Conservation (phyloP, 2,113 vertebrate species). For the Sander lucioperca region DNA sequence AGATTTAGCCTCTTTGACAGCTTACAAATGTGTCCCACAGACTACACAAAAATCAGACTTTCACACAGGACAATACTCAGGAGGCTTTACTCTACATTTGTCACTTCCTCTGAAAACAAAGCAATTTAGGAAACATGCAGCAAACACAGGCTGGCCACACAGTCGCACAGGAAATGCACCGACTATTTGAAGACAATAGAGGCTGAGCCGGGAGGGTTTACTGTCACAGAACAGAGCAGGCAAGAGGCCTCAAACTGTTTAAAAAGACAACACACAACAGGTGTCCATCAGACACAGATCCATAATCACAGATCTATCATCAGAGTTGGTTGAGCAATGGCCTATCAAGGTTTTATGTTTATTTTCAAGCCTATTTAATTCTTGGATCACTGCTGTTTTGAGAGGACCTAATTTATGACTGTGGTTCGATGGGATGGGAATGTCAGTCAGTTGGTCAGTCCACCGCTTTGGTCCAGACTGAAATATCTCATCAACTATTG, state of each 20-base stretch:
- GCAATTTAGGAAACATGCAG: conserved; percentile 77
- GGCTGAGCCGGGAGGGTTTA: conserved; percentile 71
- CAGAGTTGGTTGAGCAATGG: neutral
- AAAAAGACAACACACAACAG: conserved; percentile 54
- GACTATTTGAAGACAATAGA: conserved; percentile 76
- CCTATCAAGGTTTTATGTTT: neutral
- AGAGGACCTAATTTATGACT: neutral
- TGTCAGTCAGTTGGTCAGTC: neutral
- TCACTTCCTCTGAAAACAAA: conserved; percentile 81
- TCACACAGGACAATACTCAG: conserved; percentile 55
- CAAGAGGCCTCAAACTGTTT: conserved; percentile 57
- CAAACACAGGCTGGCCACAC: conserved; percentile 66
- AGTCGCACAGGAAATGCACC: conserved; percentile 80
- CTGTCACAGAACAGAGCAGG: conserved; percentile 60
- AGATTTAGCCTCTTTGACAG: conserved; percentile 21
- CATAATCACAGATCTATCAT: neutral
- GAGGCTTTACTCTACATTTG: conserved; percentile 71
- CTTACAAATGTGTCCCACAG: conserved; percentile 40
- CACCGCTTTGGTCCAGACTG: neutral
- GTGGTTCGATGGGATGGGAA: neutral
- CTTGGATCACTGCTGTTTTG: neutral
- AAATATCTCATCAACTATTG: neutral
- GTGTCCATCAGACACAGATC: conserved; percentile 28
- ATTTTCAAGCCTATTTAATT: neutral
- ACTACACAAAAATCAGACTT: conserved; percentile 49